Evolutionary conservation across 2,797 vertebrate species (phyloP), one percentile per base, ranked within the genome.

Genomic region (Scolopax bukidnonensis): DNA sequence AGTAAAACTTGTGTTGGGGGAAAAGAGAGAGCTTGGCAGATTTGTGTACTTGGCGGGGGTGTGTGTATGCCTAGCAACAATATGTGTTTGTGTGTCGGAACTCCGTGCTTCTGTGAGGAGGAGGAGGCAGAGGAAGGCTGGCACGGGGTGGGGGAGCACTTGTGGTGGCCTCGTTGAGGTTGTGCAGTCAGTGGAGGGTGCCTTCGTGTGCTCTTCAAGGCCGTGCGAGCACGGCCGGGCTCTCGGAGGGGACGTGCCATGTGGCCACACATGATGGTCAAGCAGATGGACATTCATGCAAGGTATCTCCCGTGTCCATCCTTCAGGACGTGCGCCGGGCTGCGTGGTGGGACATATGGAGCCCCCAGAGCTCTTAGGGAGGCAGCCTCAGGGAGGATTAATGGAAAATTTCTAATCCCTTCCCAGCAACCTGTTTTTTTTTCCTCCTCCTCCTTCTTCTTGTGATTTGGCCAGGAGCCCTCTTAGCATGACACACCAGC

Each of bases 401-500:
- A 96, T 96, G 95, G 88, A 89, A 94, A 93, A 90, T 93, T 91
- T 95, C 94, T 97, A 96, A 97, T 97, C 94, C 76, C 47, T 90
- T 81, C 40, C 87, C 78, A 83, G 76, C 79, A 93, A 84, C 54
- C 14, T 3, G 87, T 89, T 95, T 91, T 90, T 47, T n/a, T n/a
- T 28, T 9, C 6, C 51, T 84, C 25, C 76, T 57, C 6, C 41
- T 74, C 6, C 81, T 74, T 28, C 71, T 81, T 19, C 47, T 82
- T 79, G 90, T 63, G 87, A 91, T 91, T 96, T 97, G 95, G 85
- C 96, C 57, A 10, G 94, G 68, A 96, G 94, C 96, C 95, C 93
- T 97, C 89, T 95, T 97, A 95, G 90, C 95, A 91, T 96, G 97
- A 96, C 94, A 94, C 57, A 95, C 91, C 93, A 89, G 93, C 91